These are phyloP conservation scores for Halocynthia roretzi DNA, from an alignment of 23 tunicate genomes.

Conservation along the genomic window DNA sequence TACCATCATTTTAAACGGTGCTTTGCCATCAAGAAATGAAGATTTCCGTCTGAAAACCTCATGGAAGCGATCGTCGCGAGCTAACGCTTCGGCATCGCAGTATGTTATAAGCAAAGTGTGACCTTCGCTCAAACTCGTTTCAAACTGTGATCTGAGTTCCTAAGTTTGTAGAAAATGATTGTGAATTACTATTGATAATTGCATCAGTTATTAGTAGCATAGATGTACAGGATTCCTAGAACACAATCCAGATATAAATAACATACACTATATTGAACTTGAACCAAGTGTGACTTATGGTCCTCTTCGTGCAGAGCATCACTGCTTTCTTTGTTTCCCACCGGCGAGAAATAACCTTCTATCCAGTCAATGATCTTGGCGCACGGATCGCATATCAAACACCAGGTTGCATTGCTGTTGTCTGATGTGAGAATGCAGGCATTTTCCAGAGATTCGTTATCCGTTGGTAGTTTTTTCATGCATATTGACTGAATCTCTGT, in stretches of 20 bases:
- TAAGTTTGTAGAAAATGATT: neutral
- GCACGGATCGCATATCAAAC: slow-evolving; percentile 75
- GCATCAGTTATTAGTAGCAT: too few species aligned
- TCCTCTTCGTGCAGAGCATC: slow-evolving; percentile 4
- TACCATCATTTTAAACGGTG: slow-evolving; percentile 93
- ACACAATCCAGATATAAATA: neutral
- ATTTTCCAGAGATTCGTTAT: slow-evolving; percentile 60
- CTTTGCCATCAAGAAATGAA: slow-evolving; percentile 49
- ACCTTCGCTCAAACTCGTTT: slow-evolving; percentile 89
- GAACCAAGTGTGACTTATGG: slow-evolving; percentile 26
- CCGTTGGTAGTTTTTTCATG: slow-evolving; percentile 54
- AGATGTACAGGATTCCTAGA: too few species aligned
- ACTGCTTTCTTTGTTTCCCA: neutral
- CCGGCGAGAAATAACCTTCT: slow-evolving; percentile 26
- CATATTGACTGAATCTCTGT: slow-evolving; percentile 45
- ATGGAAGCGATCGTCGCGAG: slow-evolving; percentile 66
- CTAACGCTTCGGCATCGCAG: slow-evolving; percentile 72
- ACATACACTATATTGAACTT: slow-evolving; percentile 52
- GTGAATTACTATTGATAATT: too few species aligned
- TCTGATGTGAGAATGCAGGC: slow-evolving; percentile 56
- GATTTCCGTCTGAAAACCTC: slow-evolving; percentile 59
- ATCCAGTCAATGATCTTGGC: slow-evolving; percentile 70
- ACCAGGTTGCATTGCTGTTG: slow-evolving; percentile 65
- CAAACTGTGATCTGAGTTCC: slow-evolving; percentile 80
- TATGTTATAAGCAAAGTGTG: slow-evolving; percentile 74